Base-by-base conservation (phyloP, 2,797 vertebrate genomes). In the Chaenodraco wilsoni region DNA sequence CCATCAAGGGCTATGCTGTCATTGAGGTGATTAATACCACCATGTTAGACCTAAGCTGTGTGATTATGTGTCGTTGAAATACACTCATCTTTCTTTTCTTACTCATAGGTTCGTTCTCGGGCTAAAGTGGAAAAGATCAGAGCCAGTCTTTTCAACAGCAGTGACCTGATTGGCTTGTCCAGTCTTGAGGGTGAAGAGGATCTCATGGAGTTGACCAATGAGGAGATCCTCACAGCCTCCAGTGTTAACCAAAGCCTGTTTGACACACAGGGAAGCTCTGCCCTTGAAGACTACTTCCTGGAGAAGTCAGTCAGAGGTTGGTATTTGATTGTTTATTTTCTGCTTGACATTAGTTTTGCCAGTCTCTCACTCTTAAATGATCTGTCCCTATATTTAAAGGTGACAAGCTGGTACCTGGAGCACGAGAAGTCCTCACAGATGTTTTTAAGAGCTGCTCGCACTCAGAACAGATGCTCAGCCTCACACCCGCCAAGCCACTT, bases 101-200 rank as follows among this genome's bases (percentile, higher is more conserved):
- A 3, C 52, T 69, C 71, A 13, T 17, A 99, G 98, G 97, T 99
- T 81, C 94, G 98, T 43, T 97, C 98, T 76, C 95, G 96, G 74
- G 97, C 97, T 67, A 99, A 99, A 92, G 96, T 99, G 65, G 98
- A 99, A 92, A 99, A 99, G 87, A 98, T 99, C 61, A 95, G 98
- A 59, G 98, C 98, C 74, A 99, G 97, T 85, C 95, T 99, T 5
- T 99, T 99, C 76, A 99, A 99, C 84, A 99, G 97, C 81, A 99
- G 97, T 40, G 98, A 99, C 81, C 90, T 99, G 88, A 99, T 99
- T 89, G 98, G 98, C 23, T 87, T 99, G 81, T 99, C 98, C 21
- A 97, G 96, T 88, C 93, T 99, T 86, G 98, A 99, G 59, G 97
- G 97, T 51, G 97, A 99, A 87, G 98, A 99, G 64, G 98, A 98